Percentiles rank a stretch among this genome's conserved stretches.
Conservation (phyloP, 2,113 vertebrate species). For the Amazona vittata region DNA sequence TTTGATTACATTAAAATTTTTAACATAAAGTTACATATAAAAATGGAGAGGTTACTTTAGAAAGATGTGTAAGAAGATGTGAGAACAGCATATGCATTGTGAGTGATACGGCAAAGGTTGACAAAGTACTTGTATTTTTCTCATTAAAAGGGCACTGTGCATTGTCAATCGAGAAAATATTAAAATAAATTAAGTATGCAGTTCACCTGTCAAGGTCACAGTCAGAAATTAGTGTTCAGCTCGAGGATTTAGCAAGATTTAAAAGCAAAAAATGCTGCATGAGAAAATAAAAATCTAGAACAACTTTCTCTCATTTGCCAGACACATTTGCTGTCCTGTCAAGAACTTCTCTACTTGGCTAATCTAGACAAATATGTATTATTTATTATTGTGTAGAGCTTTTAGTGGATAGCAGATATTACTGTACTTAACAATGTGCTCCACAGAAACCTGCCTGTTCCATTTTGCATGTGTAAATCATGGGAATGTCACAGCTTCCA, state of each 20-base stretch:
- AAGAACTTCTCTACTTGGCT: background rate
- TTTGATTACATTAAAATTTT: background rate
- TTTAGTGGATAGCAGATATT: background rate
- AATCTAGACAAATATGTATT: background rate
- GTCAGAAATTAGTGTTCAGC: background rate
- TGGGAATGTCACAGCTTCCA: background rate
- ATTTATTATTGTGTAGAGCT: background rate
- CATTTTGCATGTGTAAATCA: background rate
- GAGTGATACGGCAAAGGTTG: background rate
- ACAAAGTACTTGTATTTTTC: background rate
- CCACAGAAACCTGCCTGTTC: background rate
- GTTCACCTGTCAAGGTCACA: background rate
- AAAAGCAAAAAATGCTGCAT: background rate
- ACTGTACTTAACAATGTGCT: background rate
- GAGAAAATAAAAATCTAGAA: background rate
- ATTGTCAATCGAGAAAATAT: background rate
- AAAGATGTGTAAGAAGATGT: background rate
- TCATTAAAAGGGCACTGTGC: background rate
- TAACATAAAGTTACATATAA: background rate
- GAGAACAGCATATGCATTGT: background rate
- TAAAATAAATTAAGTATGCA: background rate
- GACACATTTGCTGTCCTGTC: background rate
- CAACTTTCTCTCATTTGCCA: background rate
- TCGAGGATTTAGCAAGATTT: background rate
- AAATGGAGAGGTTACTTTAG: background rate